Conservation (phyloP, 2,113 vertebrate genomes). For the Poecilia latipinna region DNA sequence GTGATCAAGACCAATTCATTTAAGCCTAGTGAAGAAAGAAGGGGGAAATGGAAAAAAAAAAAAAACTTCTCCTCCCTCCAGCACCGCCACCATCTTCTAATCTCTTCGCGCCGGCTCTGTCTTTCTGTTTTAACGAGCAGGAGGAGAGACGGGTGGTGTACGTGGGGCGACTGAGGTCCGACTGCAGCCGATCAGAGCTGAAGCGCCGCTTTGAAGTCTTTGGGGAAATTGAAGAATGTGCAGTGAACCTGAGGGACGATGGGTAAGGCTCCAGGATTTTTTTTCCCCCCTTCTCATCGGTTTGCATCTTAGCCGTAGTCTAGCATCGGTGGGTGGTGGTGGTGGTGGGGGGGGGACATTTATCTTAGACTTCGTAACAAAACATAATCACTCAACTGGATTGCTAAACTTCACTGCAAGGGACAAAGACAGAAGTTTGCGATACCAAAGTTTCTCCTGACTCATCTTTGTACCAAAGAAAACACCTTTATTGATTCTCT, state of each 20-base stretch:
- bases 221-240: slow-evolving; percentile 98
- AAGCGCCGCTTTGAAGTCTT: slow-evolving; percentile 98
- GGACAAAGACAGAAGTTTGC: slow-evolving; percentile 25
- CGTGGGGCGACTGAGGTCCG: slow-evolving; percentile 92
- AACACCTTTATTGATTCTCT: slow-evolving; percentile 71
- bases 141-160: slow-evolving; percentile 97
- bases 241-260: slow-evolving; percentile 93
- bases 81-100: slow-evolving; percentile 53
- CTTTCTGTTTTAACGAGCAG: slow-evolving; percentile 78
- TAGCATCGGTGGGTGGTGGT: background rate
- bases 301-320: background rate
- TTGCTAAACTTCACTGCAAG: background rate
- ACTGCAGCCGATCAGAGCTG: slow-evolving; percentile 92
- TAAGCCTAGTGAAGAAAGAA: slow-evolving; percentile 47
- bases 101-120: slow-evolving; percentile 45
- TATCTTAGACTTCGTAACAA: background rate
- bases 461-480: slow-evolving; percentile 55
- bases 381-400: background rate
- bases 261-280: slow-evolving; percentile 83
- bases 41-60: slow-evolving; percentile 6
- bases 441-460: slow-evolving; percentile 28
- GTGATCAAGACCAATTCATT: slow-evolving; percentile 71
- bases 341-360: background rate
- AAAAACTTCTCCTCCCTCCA: slow-evolving; percentile 33
- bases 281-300: background rate